A percentile compares a stretch with the other conserved stretches of the same genome.
These are phyloP conservation scores for Gallinago nigripennis DNA, from an alignment of 2,797 vertebrate genomes.

Conservation along the genomic window DNA sequence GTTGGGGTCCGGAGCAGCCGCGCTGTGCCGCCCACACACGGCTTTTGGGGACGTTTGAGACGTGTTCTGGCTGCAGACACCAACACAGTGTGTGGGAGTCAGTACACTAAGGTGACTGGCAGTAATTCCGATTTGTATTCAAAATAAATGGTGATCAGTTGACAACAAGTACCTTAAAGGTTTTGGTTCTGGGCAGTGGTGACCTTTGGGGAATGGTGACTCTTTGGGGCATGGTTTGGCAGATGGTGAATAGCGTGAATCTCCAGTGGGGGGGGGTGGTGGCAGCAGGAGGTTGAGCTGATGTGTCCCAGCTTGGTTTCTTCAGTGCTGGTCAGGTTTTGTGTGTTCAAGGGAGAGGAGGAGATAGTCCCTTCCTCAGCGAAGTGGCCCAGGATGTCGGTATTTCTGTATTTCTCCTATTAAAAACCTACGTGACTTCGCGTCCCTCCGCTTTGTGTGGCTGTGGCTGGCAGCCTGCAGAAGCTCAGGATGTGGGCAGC, in stretches of 20 bases:
- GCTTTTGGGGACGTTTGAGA: neutral
- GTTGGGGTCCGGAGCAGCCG: neutral
- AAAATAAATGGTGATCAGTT: neutral
- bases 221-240: neutral
- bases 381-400: neutral
- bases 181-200: neutral
- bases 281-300: neutral
- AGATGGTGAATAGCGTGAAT: neutral
- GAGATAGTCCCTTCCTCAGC: neutral
- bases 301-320: neutral
- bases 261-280: neutral
- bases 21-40: fast-evolving
- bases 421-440: neutral
- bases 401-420: neutral
- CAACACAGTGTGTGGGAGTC: neutral
- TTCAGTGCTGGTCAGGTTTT: neutral
- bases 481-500: neutral
- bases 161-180: neutral
- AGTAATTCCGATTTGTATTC: neutral
- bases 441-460: fast-evolving
- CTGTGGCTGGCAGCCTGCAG: neutral
- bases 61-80: fast-evolving
- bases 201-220: neutral
- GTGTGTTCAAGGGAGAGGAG: neutral
- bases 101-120: neutral